Evolutionary conservation across 2,797 vertebrate species (phyloP).

Genomic region (Gallinago nigripennis): DNA sequence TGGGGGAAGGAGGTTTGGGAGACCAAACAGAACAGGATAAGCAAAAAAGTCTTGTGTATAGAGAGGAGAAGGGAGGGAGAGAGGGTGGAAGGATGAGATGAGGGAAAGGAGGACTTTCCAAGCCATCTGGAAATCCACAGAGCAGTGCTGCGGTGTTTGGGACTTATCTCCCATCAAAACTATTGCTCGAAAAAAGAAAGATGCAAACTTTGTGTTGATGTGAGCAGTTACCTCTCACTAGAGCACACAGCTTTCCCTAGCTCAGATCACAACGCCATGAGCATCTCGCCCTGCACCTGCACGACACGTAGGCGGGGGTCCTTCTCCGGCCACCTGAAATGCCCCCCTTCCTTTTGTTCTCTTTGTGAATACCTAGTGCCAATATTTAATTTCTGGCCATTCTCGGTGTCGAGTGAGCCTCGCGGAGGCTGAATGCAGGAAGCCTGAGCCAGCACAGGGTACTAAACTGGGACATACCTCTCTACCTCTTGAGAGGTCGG

Average conservation of each 20-base stretch:
- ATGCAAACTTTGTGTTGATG: background rate
- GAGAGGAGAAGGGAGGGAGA: background rate
- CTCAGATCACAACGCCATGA: accelerated
- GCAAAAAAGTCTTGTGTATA: background rate
- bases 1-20: background rate
- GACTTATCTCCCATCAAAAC: background rate
- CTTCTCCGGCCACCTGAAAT: background rate
- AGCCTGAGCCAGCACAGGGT: background rate
- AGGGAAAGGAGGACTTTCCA: background rate
- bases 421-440: background rate
- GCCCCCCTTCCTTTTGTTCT: background rate
- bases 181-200: background rate
- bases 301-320: accelerated
- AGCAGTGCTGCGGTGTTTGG: background rate
- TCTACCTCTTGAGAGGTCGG: background rate
- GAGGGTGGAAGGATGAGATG: background rate
- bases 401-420: background rate
- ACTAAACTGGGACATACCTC: background rate
- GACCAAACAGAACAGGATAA: background rate
- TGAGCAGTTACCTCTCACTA: background rate
- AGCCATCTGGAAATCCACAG: background rate
- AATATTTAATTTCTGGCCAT: background rate
- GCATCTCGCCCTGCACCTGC: background rate
- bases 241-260: background rate
- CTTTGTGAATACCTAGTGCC: background rate